phyloP scores from a whole-genome alignment of 2,888 invertebrate genomes.

The Hydriomena furcata region DNA sequence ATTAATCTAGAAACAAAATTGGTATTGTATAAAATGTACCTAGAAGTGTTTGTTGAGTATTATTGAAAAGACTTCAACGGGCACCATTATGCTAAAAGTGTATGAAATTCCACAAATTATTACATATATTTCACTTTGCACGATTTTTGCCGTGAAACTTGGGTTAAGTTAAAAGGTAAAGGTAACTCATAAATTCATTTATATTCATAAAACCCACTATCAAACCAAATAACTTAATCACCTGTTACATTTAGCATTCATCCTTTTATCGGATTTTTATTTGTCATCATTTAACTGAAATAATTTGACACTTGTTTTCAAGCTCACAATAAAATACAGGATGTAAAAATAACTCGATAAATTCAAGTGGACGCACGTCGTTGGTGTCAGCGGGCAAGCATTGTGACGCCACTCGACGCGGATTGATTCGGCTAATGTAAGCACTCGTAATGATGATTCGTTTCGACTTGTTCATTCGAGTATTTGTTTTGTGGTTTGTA shows the following conservation, averaged over 20 bases:
- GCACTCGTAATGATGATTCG: conserved; percentile 48
- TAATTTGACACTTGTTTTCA: conserved; percentile 29
- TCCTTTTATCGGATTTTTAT: conserved; percentile 3
- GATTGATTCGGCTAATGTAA: conserved; percentile 63
- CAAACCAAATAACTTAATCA: too few relatives aligned
- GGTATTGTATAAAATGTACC: too few relatives aligned
- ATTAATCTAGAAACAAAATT: too few relatives aligned
- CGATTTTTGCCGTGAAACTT: too few relatives aligned
- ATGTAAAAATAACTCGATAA: conserved; percentile 36
- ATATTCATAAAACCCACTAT: too few relatives aligned
- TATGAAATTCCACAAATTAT: too few relatives aligned
- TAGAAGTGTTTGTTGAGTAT: too few relatives aligned
- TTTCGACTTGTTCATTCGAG: conserved; percentile 35
- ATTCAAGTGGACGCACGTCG: conserved; percentile 39
- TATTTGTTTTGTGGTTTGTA: conserved; percentile 22
- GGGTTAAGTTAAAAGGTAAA: too few relatives aligned
- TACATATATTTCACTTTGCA: too few relatives aligned
- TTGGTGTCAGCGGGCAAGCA: conserved; percentile 41
- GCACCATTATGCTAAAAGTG: too few relatives aligned
- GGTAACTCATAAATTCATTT: too few relatives aligned
- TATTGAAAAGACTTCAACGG: too few relatives aligned
- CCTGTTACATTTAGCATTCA: neutral
- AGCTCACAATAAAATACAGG: conserved; percentile 37
- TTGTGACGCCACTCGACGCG: conserved; percentile 46
- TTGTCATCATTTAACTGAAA: conserved; percentile 16